A percentile compares a stretch with the other conserved stretches of the same genome.
Evolutionary conservation across 2,888 invertebrate species (phyloP).

Genomic region (Diplolepis rosae): DNA sequence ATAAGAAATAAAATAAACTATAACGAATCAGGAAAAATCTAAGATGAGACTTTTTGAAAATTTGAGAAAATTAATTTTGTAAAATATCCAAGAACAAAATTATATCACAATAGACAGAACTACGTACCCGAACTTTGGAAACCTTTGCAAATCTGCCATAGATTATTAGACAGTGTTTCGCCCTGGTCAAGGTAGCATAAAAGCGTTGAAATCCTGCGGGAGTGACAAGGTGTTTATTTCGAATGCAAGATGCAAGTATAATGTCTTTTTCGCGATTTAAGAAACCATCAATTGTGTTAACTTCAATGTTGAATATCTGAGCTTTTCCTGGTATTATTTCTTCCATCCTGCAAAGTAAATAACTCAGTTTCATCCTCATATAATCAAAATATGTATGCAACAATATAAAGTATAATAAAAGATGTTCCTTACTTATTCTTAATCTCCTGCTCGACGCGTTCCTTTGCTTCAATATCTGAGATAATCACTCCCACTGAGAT

Average conservation of each 20-base stretch:
- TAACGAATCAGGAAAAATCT: too few relatives aligned
- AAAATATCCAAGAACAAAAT: too few relatives aligned
- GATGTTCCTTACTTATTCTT: not conserved
- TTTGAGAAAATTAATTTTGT: not conserved
- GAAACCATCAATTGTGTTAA: not conserved
- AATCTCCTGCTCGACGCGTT: not conserved
- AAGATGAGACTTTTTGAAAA: too few relatives aligned
- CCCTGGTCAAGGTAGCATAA: not conserved
- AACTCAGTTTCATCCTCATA: too few relatives aligned
- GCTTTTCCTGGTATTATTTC: not conserved
- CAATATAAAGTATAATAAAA: too few relatives aligned
- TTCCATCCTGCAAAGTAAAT: not conserved
- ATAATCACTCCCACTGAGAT: conserved; percentile 1
- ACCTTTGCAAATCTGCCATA: conserved; percentile 3
- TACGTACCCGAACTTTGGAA: conserved; percentile 3
- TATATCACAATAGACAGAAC: too few relatives aligned
- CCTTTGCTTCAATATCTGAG: not conserved
- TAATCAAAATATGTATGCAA: too few relatives aligned
- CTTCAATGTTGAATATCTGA: not conserved
- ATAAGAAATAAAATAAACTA: not conserved
- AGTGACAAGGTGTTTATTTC: conserved; percentile 3
- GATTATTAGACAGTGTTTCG: conserved; percentile 1
- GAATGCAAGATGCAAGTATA: conserved; percentile 5
- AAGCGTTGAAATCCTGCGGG: not conserved
- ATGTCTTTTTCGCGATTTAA: not conserved